Conservation (phyloP, 2,888 invertebrate genomes). For the Anaspis maculata region DNA sequence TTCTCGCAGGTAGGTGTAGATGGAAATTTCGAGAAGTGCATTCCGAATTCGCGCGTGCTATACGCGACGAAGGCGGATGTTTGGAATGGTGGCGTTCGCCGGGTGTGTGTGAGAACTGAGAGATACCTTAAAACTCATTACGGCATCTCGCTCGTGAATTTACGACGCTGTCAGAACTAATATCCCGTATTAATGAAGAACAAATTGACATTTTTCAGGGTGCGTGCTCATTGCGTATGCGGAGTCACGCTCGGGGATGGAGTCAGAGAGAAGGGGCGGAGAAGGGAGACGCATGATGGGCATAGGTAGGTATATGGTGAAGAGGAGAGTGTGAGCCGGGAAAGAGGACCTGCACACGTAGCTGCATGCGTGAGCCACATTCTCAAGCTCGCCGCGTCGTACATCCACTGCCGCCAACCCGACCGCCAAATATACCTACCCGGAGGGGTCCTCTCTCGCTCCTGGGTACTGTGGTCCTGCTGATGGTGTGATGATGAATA, state of each 20-base stretch:
- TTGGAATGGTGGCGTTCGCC: too few relatives aligned
- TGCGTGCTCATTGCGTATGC: constrained; percentile 43
- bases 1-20: too few relatives aligned
- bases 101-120: too few relatives aligned
- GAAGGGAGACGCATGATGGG: too few relatives aligned
- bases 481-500: constrained; percentile 23
- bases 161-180: constrained; percentile 38
- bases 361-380: constrained; percentile 33
- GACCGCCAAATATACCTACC: too few relatives aligned
- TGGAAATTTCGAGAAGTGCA: too few relatives aligned
- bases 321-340: constrained; percentile 7
- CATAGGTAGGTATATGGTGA: too few relatives aligned
- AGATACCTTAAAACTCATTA: constrained; percentile 24
- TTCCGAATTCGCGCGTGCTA: too few relatives aligned
- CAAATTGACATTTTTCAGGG: constrained; percentile 44
- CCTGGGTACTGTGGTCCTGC: too few relatives aligned
- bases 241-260: constrained; percentile 34
- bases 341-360: constrained; percentile 22
- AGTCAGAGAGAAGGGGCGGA: too few relatives aligned
- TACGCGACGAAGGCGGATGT: too few relatives aligned
- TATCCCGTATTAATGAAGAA: constrained; percentile 43
- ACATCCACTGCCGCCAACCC: constrained; percentile 6
- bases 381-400: constrained; percentile 25
- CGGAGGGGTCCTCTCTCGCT: too few relatives aligned
- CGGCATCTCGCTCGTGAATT: constrained; percentile 27